Conservation (phyloP, 2,888 invertebrate genomes). For the Helleia helle region DNA sequence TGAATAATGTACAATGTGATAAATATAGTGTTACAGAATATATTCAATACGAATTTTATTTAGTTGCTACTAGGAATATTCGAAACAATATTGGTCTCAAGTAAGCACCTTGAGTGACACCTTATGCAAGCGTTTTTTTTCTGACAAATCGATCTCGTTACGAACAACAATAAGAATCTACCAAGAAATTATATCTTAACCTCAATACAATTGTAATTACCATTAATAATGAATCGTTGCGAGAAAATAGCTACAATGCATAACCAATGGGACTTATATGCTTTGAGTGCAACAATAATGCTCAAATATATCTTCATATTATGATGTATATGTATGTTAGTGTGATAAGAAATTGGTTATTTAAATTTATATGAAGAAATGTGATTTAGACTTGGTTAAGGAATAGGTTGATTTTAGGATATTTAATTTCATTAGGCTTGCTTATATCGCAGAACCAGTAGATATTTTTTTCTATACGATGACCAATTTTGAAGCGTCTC, state of each 20-base stretch:
- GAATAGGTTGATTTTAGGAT: no score
- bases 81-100: neutral
- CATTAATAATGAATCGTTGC: slow-evolving; percentile 1
- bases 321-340: no score
- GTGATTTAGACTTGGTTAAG: no score
- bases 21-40: no score
- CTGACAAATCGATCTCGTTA: neutral
- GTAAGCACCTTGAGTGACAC: neutral
- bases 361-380: no score
- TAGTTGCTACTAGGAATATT: neutral
- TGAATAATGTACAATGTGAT: slow-evolving; percentile 20
- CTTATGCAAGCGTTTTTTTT: neutral
- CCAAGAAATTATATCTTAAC: slow-evolving; percentile 2
- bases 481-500: no score
- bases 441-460: no score
- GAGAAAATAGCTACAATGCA: slow-evolving; percentile 2
- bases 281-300: slow-evolving; percentile 5
- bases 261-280: neutral
- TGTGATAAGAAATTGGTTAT: no score
- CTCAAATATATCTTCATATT: no score
- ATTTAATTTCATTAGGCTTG: no score
- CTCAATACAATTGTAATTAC: slow-evolving; percentile 7
- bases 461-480: no score
- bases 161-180: neutral
- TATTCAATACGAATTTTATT: neutral